These are phyloP conservation scores for Dryadula phaetusa DNA, from an alignment of 2,888 invertebrate species.

Conservation along the genomic window DNA sequence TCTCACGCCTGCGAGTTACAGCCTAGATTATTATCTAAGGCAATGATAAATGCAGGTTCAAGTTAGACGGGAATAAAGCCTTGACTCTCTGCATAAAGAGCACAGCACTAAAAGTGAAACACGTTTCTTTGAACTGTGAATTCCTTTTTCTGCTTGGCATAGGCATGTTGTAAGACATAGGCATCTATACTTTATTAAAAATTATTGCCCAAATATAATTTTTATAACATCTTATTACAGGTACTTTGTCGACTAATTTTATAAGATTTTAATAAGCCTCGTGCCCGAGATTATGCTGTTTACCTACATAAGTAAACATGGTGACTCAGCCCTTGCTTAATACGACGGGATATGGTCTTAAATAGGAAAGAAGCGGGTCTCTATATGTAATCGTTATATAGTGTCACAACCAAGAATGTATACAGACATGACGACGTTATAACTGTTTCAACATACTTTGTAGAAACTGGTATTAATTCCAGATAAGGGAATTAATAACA, in stretches of 20 bases:
- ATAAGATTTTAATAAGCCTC: constrained; percentile 40
- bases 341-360: constrained; percentile 53
- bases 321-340: constrained; percentile 71
- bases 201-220: neutral
- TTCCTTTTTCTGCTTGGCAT: constrained; percentile 15
- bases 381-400: constrained; percentile 61
- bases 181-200: neutral
- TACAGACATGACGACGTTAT: constrained; percentile 46
- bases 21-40: constrained; percentile 65
- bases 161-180: neutral
- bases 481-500: constrained; percentile 3
- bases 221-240: neutral
- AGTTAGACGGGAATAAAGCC: constrained; percentile 41
- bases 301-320: constrained; percentile 57
- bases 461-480: constrained; percentile 5
- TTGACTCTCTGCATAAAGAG: constrained; percentile 40
- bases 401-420: constrained; percentile 52
- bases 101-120: constrained; percentile 38
- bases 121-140: constrained; percentile 26
- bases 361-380: constrained; percentile 61
- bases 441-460: constrained; percentile 36
- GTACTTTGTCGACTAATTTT: constrained; percentile 22
- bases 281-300: constrained; percentile 40
- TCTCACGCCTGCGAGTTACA: constrained; percentile 75
- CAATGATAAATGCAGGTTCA: constrained; percentile 69